These are phyloP conservation scores for Paramisgurnus dabryanus DNA, from an alignment of 2,113 vertebrate genomes.

Conservation along the genomic window DNA sequence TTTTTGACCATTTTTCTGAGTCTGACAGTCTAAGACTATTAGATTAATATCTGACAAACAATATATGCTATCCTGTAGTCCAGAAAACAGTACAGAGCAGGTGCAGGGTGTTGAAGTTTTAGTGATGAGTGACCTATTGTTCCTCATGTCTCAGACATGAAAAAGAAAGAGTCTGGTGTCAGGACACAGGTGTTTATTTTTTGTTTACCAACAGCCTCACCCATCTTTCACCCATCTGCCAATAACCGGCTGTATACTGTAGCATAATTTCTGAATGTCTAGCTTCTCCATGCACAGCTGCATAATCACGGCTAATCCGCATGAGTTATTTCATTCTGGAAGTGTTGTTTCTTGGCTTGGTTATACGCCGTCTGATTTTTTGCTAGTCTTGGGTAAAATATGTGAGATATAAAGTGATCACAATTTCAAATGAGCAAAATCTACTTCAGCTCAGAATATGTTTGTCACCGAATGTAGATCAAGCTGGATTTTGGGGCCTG, in stretches of 20 bases:
- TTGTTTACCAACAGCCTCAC: slow-evolving; percentile 46
- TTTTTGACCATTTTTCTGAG: too few species aligned
- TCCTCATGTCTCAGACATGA: slow-evolving; percentile 11
- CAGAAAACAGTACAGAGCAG: slow-evolving; percentile 24
- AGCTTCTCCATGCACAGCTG: slow-evolving; percentile 16
- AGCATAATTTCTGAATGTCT: slow-evolving; percentile 21
- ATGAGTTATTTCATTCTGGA: slow-evolving; percentile 28
- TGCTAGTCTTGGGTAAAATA: slow-evolving; percentile 36
- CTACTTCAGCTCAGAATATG: slow-evolving; percentile 41
- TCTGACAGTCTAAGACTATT: neutral
- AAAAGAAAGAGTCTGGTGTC: slow-evolving; percentile 27
- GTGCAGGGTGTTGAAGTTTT: slow-evolving; percentile 23
- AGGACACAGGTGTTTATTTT: slow-evolving; percentile 59
- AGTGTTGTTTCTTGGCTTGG: slow-evolving; percentile 1
- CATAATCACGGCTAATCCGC: slow-evolving; percentile 50
- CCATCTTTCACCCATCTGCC: slow-evolving; percentile 34
- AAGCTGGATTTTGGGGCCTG: slow-evolving; percentile 27
- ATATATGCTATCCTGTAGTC: neutral
- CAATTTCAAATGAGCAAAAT: slow-evolving; percentile 47
- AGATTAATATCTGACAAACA: neutral
- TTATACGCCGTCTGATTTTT: neutral
- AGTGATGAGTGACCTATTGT: slow-evolving; percentile 6
- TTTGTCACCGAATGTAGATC: slow-evolving; percentile 36
- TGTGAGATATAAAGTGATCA: slow-evolving; percentile 29
- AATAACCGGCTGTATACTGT: neutral